Evolutionary conservation across 2,797 vertebrate species (phyloP), one percentile per base, ranked within the genome.

Genomic region (Tadarida brasiliensis): DNA sequence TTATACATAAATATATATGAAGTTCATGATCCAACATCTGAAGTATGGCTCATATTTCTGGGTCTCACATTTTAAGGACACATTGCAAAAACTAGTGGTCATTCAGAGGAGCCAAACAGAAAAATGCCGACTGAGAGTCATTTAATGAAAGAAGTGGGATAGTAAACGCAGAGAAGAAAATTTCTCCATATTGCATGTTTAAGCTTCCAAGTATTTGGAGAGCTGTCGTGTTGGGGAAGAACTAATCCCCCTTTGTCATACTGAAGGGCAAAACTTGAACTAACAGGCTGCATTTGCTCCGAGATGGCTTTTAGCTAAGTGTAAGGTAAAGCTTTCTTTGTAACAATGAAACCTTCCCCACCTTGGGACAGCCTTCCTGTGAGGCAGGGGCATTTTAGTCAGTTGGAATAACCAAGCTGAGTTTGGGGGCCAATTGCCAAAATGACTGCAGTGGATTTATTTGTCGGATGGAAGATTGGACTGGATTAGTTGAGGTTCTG

Each of bases 41-140:
- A 89, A 89, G 68, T 91, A 14, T 22, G 33, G 15, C 51, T 87
- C 35, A 33, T 39, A n/a, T 91, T 76, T 93, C 81, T 94, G 71
- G 5, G 54, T 54, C 19, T 17, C 14, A 51, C 30, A 35, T 76
- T 92, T 95, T 78, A 81, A 84, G 28, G 11, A 80, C 11, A 57
- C 16, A 26, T 15, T 65, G 10, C 16, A 91, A 95, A 82, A 90
- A 73, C 9, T 15, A 84, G 61, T 49, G 30, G 11, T 61, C 39
- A 26, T 80, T 86, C 67, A 82, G 51, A 93, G 33, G 14, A 90
- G 7, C 10, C 26, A 80, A 74, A 51, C 5, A 59, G 30, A 57
- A 73, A 81, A 92, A 16, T 30, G 22, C 26, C 6, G 11, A 22
- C 39, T 86, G 28, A 39, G 19, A 78, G 17, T 88, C 12, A 20